Evolutionary conservation across 2,113 vertebrate genomes (phyloP).

Genomic region (Petaurus breviceps): DNA sequence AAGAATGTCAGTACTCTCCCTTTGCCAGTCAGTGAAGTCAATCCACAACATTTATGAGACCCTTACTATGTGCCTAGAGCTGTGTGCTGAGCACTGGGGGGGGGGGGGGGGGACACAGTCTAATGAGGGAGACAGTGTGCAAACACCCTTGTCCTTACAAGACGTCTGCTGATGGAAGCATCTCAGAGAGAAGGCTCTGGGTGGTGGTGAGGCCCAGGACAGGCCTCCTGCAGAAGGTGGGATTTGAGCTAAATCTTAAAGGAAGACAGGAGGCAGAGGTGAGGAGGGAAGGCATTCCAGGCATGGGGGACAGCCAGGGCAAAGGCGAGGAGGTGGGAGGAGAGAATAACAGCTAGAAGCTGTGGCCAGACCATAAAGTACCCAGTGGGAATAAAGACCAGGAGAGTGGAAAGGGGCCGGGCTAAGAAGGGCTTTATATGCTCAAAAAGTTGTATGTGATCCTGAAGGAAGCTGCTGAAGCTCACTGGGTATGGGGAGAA

Average conservation of each 20-base stretch:
- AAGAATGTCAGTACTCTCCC: background rate
- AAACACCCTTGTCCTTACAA: background rate
- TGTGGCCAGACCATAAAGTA: background rate
- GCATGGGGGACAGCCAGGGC: background rate
- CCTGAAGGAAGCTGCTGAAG: background rate
- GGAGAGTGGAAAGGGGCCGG: too few relatives aligned
- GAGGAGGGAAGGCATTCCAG: background rate
- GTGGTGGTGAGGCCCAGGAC: too few relatives aligned
- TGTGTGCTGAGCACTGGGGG: background rate
- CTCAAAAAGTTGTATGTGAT: background rate
- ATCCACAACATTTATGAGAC: background rate
- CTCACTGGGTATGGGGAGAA: background rate
- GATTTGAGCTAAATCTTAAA: background rate
- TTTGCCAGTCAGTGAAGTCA: too few relatives aligned
- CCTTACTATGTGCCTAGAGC: background rate
- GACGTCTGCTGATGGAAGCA: background rate
- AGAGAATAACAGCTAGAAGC: background rate
- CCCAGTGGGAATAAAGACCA: too few relatives aligned
- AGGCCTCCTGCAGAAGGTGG: background rate
- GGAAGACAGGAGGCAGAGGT: background rate
- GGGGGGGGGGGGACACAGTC: background rate
- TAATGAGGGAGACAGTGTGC: background rate
- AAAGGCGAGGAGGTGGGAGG: background rate
- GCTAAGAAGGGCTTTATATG: too few relatives aligned
- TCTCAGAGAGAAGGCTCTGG: background rate